A percentile compares a stretch with the other conserved stretches of the same genome.
phyloP scores from a whole-genome alignment of 2,113 vertebrate species.

The Delphinus delphis region DNA sequence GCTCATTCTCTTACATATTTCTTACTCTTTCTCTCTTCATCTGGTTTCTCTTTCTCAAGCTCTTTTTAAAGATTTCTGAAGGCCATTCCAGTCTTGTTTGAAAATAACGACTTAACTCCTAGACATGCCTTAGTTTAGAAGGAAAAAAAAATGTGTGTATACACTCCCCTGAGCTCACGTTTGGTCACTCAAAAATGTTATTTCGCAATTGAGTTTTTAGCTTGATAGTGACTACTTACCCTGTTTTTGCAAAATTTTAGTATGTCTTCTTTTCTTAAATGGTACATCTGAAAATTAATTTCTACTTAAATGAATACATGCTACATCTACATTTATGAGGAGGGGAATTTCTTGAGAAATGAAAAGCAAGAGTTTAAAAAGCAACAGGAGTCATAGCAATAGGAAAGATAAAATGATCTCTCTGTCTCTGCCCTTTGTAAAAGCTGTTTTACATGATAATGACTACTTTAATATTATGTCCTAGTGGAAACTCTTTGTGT shows the following conservation, averaged over 20 bases:
- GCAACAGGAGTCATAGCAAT: not conserved
- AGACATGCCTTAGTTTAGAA: not conserved
- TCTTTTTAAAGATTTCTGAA: not conserved
- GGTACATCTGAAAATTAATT: not conserved
- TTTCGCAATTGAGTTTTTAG: not conserved
- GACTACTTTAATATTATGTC: not conserved
- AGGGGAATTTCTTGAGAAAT: not conserved
- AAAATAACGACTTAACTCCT: not conserved
- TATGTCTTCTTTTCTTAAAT: not conserved
- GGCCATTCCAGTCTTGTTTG: not conserved
- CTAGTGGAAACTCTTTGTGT: not conserved
- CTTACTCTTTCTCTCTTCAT: not conserved
- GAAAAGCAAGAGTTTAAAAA: not conserved
- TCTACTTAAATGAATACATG: not conserved
- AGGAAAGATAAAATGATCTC: not conserved
- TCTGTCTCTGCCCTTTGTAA: not conserved
- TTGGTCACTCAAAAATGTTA: not conserved
- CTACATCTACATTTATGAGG: not conserved
- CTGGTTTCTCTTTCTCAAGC: slow-evolving; percentile 1
- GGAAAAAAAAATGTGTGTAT: not conserved
- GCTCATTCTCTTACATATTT: slow-evolving; percentile 12
- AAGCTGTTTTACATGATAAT: not conserved
- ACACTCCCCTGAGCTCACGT: not conserved
- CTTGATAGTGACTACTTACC: not conserved
- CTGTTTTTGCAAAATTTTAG: not conserved